Percentiles rank a stretch among this genome's conserved stretches.
Conservation (phyloP, 1,140 invertebrate genomes). For the Lepidostoma basale region DNA sequence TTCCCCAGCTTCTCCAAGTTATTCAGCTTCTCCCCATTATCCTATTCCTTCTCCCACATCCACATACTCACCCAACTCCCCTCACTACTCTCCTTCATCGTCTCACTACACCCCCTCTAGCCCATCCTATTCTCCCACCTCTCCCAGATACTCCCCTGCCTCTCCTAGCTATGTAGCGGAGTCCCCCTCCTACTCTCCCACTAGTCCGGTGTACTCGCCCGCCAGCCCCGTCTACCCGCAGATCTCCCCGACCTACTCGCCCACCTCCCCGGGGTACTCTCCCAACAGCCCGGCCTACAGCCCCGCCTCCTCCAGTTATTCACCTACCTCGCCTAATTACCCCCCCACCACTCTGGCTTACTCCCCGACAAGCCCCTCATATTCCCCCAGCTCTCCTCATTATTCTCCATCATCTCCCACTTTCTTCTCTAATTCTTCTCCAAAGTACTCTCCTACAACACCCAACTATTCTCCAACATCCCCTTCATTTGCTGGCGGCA, state of each 20-base stretch:
- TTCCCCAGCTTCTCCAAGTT: too few species aligned
- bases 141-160: conserved; percentile 76
- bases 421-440: conserved; percentile 77
- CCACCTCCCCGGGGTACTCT: conserved; percentile 77
- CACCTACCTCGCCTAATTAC: conserved; percentile 82
- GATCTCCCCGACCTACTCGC: conserved; percentile 69
- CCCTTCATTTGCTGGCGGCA: conserved; percentile 70
- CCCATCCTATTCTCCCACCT: conserved; percentile 73
- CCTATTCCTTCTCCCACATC: conserved; percentile 68
- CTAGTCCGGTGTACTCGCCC: conserved; percentile 76
- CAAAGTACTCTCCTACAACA: conserved; percentile 76
- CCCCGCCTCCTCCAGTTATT: conserved; percentile 83
- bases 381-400: conserved; percentile 80
- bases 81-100: conserved; percentile 48
- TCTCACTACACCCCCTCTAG: conserved; percentile 68
- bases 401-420: conserved; percentile 81
- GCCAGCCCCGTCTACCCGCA: conserved; percentile 58
- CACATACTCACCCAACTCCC: conserved; percentile 48
- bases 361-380: conserved; percentile 83
- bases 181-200: conserved; percentile 78
- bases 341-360: conserved; percentile 82
- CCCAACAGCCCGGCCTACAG: conserved; percentile 80
- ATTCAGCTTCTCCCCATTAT: conserved; percentile 79
- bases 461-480: conserved; percentile 79
- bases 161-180: conserved; percentile 76